A percentile compares a stretch with the other conserved stretches of the same genome.
Conservation (phyloP, 1,140 invertebrate genomes). For the Drosophila lacteicornis region DNA sequence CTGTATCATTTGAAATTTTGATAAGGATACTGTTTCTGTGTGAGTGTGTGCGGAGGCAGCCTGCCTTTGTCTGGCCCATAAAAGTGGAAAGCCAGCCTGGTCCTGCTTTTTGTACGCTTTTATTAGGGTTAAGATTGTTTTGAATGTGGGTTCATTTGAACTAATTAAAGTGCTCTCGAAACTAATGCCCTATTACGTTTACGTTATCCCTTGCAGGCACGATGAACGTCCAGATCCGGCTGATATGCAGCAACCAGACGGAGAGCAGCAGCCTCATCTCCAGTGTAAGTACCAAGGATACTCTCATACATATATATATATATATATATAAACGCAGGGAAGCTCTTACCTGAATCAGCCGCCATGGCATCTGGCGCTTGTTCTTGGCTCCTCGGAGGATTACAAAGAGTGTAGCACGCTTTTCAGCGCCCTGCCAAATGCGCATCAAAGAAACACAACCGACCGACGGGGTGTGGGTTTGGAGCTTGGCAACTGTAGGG, state of each 20-base stretch:
- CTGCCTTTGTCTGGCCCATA: constrained; percentile 63
- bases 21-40: constrained; percentile 62
- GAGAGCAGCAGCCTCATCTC: constrained; percentile 53
- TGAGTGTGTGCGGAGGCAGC: constrained; percentile 20
- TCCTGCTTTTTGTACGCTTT: constrained; percentile 57
- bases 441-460: constrained; percentile 49
- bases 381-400: constrained; percentile 19
- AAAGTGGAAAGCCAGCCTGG: constrained; percentile 60
- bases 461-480: not conserved
- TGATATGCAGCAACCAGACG: constrained; percentile 74
- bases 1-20: constrained; percentile 68
- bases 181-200: constrained; percentile 47
- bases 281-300: constrained; percentile 63
- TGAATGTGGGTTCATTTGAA: constrained; percentile 51
- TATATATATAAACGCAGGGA: not conserved
- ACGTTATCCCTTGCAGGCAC: constrained; percentile 57
- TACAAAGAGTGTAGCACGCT: constrained; percentile 46
- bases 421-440: constrained; percentile 49
- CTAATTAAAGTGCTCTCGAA: constrained; percentile 64
- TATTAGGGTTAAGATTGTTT: constrained; percentile 74
- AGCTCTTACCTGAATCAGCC: constrained; percentile 4
- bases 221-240: constrained; percentile 77
- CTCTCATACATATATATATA: not conserved
- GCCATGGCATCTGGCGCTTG: constrained; percentile 11
- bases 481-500: constrained; percentile 2